A percentile compares a stretch with the other conserved stretches of the same genome.
These are phyloP conservation scores for Pristionchus fissidentatus DNA, from an alignment of 2,888 invertebrate species.

Conservation along the genomic window DNA sequence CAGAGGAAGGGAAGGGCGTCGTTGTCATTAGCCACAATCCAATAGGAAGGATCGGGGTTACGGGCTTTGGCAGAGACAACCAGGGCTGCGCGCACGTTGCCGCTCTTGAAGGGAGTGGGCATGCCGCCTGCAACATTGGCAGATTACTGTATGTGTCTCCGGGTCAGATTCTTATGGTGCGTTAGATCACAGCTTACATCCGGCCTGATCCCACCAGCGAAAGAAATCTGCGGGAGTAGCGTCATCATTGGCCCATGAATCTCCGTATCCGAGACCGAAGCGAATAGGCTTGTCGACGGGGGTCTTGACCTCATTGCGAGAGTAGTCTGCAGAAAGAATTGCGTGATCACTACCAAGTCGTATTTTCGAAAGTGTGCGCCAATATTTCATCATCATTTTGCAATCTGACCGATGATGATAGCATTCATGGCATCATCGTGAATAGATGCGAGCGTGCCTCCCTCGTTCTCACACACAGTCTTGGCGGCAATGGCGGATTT, in stretches of 20 bases:
- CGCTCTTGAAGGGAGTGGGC: constrained; percentile 26
- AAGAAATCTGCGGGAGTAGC: constrained; percentile 52
- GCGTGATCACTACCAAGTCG: background rate
- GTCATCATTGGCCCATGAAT: constrained; percentile 52
- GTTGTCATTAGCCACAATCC: constrained; percentile 38
- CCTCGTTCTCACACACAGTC: constrained; percentile 1
- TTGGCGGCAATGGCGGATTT: background rate
- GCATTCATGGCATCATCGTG: constrained; percentile 52
- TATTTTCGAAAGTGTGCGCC: background rate
- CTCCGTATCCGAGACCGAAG: constrained; percentile 38
- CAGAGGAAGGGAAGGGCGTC: constrained; percentile 42
- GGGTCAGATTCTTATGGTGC: background rate
- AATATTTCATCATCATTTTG: background rate
- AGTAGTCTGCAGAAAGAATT: background rate
- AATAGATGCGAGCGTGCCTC: constrained; percentile 51
- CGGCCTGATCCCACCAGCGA: constrained; percentile 50
- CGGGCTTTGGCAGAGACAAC: constrained; percentile 17
- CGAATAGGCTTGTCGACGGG: background rate
- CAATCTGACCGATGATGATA: constrained; percentile 50
- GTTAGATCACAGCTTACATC: constrained; percentile 10
- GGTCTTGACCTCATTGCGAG: background rate
- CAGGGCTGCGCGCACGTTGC: constrained; percentile 27
- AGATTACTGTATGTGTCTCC: background rate
- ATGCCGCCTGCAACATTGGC: constrained; percentile 5
- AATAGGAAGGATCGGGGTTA: constrained; percentile 31